Evolutionary conservation across 2,888 invertebrate species (phyloP).

Genomic region (Sipha maydis): DNA sequence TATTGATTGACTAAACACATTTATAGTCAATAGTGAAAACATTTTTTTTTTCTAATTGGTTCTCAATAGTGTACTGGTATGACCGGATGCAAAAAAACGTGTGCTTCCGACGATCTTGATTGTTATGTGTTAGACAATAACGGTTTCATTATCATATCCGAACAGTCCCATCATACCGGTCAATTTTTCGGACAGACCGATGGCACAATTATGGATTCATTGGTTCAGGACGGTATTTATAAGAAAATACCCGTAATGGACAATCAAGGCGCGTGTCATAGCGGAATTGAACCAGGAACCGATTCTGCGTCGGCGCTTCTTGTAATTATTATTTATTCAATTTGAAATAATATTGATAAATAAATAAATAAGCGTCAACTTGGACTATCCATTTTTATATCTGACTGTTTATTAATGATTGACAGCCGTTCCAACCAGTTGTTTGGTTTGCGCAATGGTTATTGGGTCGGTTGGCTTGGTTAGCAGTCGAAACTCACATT

Average conservation of each 20-base stretch:
- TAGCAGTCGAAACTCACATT: conserved; percentile 66
- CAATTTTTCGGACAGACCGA: conserved; percentile 94
- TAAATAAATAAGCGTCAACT: conserved; percentile 23
- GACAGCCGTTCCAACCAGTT: conserved; percentile 69
- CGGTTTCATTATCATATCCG: conserved; percentile 91
- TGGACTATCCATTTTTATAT: background rate
- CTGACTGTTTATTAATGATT: conserved; percentile 12
- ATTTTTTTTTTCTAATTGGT: conserved; percentile 55
- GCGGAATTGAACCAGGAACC: conserved; percentile 71
- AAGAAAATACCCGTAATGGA: conserved; percentile 88
- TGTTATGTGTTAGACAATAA: conserved; percentile 95
- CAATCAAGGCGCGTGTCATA: conserved; percentile 84
- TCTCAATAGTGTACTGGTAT: conserved; percentile 75
- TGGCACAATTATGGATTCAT: conserved; percentile 92
- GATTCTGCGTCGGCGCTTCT: conserved; percentile 69
- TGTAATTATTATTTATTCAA: conserved; percentile 65
- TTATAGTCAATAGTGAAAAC: background rate
- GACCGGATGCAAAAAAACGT: conserved; percentile 82
- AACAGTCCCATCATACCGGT: conserved; percentile 86
- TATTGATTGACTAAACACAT: background rate
- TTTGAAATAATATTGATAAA: background rate
- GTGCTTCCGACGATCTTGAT: conserved; percentile 86
- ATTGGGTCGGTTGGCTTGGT: conserved; percentile 66
- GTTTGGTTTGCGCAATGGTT: conserved; percentile 71
- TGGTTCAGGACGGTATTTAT: conserved; percentile 90